Conservation (phyloP, 2,797 vertebrate genomes). For the Furcifer pardalis region DNA sequence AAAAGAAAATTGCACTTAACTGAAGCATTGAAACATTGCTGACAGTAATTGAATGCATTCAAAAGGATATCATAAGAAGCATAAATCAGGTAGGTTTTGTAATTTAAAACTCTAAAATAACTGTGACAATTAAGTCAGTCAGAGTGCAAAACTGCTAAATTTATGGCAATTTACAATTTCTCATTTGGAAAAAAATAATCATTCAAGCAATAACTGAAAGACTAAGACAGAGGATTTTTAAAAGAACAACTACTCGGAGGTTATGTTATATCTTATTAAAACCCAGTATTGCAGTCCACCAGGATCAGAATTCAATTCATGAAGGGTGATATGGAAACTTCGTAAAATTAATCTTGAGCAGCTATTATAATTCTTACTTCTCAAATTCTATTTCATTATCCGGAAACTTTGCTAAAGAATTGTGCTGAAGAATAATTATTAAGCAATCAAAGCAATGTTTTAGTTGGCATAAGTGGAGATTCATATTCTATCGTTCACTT, state of each 20-base stretch:
- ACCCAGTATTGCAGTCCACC: no score
- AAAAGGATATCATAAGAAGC: neutral
- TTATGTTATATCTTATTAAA: no score
- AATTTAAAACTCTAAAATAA: neutral
- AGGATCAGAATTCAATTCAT: no score
- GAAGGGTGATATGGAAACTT: no score
- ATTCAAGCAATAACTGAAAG: neutral
- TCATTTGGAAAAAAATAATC: neutral
- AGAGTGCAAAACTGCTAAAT: neutral
- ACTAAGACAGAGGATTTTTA: neutral
- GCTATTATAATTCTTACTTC: no score
- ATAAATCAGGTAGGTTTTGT: neutral
- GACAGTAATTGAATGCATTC: rapidly evolving
- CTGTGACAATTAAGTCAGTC: neutral
- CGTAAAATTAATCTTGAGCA: no score
- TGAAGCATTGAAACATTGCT: neutral
- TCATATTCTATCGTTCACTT: no score
- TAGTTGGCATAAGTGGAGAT: no score
- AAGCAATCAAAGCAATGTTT: no score
- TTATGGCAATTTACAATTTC: neutral
- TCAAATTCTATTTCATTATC: no score
- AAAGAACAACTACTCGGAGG: neutral
- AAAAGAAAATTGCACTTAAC: neutral
- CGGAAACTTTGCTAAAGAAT: no score
- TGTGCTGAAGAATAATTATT: no score